Conservation (phyloP, 2,888 invertebrate genomes). For the Molanna angustata region DNA sequence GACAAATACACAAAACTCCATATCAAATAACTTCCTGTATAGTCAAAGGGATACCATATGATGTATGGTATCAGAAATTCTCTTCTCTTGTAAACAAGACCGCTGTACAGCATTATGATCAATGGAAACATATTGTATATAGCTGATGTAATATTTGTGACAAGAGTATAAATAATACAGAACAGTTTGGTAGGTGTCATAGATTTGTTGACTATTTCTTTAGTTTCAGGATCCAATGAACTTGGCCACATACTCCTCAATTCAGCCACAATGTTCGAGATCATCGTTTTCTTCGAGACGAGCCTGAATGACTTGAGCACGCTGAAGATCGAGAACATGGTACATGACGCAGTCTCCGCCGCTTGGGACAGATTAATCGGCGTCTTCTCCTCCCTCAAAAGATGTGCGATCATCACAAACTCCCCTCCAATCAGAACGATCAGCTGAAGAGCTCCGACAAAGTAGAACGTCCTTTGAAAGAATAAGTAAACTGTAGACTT, state of each 20-base stretch:
- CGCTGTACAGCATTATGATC: constrained; percentile 20
- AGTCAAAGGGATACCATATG: constrained; percentile 29
- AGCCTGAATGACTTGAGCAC: constrained; percentile 16
- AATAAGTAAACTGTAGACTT: constrained; percentile 1
- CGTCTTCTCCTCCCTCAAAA: no score
- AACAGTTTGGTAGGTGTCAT: constrained; percentile 24
- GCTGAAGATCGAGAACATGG: constrained; percentile 16
- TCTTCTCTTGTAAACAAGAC: constrained; percentile 3
- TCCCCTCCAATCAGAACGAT: constrained; percentile 17
- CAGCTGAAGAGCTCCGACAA: constrained; percentile 19
- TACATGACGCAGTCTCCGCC: constrained; percentile 21
- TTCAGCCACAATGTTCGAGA: constrained; percentile 16
- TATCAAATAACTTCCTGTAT: constrained; percentile 6
- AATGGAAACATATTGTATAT: constrained; percentile 28
- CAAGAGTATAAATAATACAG: constrained; percentile 21
- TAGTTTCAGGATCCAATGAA: constrained; percentile 10
- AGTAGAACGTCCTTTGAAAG: constrained; percentile 18
- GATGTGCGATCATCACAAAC: constrained; percentile 7
- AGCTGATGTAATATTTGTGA: constrained; percentile 22
- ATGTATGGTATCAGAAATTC: constrained; percentile 24
- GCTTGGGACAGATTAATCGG: no score
- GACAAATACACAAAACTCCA: constrained; percentile 21
- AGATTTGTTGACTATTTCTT: constrained; percentile 12
- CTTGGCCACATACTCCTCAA: constrained; percentile 16
- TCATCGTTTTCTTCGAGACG: constrained; percentile 6